Conservation (phyloP, 2,113 vertebrate genomes). For the Embiotoca jacksoni region DNA sequence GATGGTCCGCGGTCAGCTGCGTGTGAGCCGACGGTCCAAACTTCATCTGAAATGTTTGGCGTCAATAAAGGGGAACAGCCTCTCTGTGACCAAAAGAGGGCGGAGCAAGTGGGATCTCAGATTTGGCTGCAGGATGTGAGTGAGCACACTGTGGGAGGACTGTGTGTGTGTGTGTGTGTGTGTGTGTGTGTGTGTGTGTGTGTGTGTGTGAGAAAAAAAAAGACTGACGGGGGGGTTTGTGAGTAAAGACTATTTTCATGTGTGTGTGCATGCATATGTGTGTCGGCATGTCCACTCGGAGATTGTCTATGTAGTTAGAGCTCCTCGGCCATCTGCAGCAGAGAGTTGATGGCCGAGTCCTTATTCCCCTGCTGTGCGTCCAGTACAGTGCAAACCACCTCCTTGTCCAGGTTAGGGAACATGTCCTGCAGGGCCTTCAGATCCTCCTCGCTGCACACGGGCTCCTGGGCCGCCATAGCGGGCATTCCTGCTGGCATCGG, state of each 20-base stretch:
- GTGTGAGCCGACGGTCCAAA: background rate
- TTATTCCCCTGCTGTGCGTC: constrained; percentile 95
- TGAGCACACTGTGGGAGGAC: constrained; percentile 7
- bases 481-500: constrained; percentile 84
- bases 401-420: constrained; percentile 96
- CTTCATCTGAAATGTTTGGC: background rate
- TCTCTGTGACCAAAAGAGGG: background rate
- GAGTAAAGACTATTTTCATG: background rate
- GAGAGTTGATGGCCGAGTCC: constrained; percentile 95
- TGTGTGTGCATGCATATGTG: background rate
- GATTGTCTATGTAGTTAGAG: constrained; percentile 81
- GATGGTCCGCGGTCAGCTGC: constrained; percentile 1
- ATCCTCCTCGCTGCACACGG: constrained; percentile 90
- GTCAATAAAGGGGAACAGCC: background rate
- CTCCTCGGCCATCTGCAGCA: constrained; percentile 97
- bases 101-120: background rate
- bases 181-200: constrained; percentile 8
- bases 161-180: constrained; percentile 3
- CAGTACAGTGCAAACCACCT: constrained; percentile 95
- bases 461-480: constrained; percentile 79
- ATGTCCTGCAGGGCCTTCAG: constrained; percentile 96
- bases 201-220: background rate
- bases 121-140: constrained; percentile 11
- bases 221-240: background rate
- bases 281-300: constrained; percentile 14